Base-by-base conservation (phyloP, 2,888 invertebrate species). In the Rhamnusium bicolor region DNA sequence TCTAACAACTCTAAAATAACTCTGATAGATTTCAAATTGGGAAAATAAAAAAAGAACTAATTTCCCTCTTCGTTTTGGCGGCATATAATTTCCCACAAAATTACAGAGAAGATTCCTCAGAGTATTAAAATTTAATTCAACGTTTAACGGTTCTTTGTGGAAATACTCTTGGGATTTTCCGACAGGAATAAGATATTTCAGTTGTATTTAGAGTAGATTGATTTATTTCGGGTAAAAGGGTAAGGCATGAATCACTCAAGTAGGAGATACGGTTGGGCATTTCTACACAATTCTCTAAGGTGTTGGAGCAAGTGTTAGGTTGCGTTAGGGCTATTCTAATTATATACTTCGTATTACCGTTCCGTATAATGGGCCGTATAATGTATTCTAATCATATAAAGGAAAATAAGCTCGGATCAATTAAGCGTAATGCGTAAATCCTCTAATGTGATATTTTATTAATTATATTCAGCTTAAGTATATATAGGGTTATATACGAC, bases 161-260 rank as follows among this genome's bases (percentile, higher is more conserved):
- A 21, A 71, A 65, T 29, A 51, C 72, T 18, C 61, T 6, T 32
- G 72, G 73, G 74, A 74, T 75, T 75, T 68, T 65, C 73, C 61
- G 47, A 29, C 24, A 47, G 67, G 60, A 73, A 72, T 70, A 75
- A 77, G 75, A 75, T 74, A 72, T 76, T 76, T 76, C 76, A 29
- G 76, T 76, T 71, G 74, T 74, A 76, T 78, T 78, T 76, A 76
- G 69, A 76, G 54, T 51, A 65, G 78, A 78, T 78, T 78, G 78
- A 78, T 78, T 78, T 78, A 78, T 74, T 66, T 69, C 62, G 69
- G 71, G 69, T 53, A 67, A 69, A 75, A 71, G 72, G 73, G 73
- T 71, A 56, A 67, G 71, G 58, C 75, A 73, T 77, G 75, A 77
- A 77, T 77, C 77, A 75, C 77, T 75, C 77, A 75, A 63, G 69